Base-by-base conservation (phyloP, 2,888 invertebrate species). In the Endomychus coccineus region DNA sequence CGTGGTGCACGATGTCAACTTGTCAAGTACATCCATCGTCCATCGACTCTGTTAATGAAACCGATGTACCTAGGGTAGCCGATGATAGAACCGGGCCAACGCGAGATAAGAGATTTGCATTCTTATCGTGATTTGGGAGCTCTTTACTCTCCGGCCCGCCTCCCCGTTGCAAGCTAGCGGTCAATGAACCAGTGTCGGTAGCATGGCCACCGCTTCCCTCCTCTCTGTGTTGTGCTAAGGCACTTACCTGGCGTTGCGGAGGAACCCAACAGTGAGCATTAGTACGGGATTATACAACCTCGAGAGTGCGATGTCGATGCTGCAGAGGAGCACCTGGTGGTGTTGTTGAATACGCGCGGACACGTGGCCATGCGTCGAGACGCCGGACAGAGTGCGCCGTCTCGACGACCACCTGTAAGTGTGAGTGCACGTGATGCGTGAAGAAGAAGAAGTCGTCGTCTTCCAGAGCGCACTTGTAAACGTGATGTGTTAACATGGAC, bases 401-500 rank as follows among this genome's bases (percentile, higher is more conserved):
- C 54, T 34, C 40, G 42, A 33, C 51, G 48, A 53, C 58, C 49
- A 50, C 52, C 50, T 50, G 51, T 43, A 43, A 38, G 36, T 24
- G 27, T 45, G 43, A 39, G 33, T 38, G 45, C 35, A 33, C 34
- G 36, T 38, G 41, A 42, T 37, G 40, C 43, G 42, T 37, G 14
- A n/a, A n/a, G n/a, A n/a, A n/a, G n/a, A n/a, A n/a, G n/a, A n/a
- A n/a, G n/a, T n/a, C n/a, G n/a, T n/a, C n/a, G n/a, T n/a, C n/a
- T n/a, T n/a, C n/a, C n/a, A n/a, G n/a, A n/a, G n/a, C n/a, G n/a
- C n/a, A n/a, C n/a, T n/a, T n/a, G n/a, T n/a, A n/a, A n/a, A n/a
- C n/a, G n/a, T n/a, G n/a, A n/a, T n/a, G n/a, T n/a, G n/a, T 34
- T 33, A 38, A 27, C 43, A 83, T 83, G 83, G 80, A 82, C 73